Evolutionary conservation across 2,888 invertebrate species (phyloP).

Genomic region (Operophtera brumata): DNA sequence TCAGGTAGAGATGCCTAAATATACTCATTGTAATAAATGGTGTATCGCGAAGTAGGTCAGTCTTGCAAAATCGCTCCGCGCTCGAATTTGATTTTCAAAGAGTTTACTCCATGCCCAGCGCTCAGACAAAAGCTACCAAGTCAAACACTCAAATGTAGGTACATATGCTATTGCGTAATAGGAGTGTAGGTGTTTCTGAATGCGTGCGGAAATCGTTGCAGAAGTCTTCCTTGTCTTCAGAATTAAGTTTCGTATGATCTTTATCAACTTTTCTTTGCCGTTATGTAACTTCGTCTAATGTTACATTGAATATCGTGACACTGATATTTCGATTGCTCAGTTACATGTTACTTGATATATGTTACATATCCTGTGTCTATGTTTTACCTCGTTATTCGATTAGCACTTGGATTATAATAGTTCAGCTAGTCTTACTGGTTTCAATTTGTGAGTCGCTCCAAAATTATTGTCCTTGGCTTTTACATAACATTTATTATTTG

Average conservation of each 20-base stretch:
- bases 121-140: constrained; percentile 49
- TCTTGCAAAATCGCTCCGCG: constrained; percentile 50
- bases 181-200: constrained; percentile 50
- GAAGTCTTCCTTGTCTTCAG: constrained; percentile 56
- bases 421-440: constrained; percentile 21
- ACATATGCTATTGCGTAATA: constrained; percentile 49
- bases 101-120: constrained; percentile 33
- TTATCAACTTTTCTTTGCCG: constrained; percentile 41
- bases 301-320: constrained; percentile 25
- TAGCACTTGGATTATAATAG: constrained; percentile 19
- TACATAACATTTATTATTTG: constrained; percentile 17
- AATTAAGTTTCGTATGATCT: constrained; percentile 49
- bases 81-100: constrained; percentile 42
- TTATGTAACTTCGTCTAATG: constrained; percentile 40
- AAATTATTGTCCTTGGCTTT: constrained; percentile 24
- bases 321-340: constrained; percentile 24
- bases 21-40: constrained; percentile 27
- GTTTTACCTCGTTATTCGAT: constrained; percentile 15
- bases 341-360: constrained; percentile 9
- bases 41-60: constrained; percentile 27
- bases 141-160: constrained; percentile 39
- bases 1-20: not conserved
- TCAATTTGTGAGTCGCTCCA: constrained; percentile 19
- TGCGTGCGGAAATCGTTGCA: constrained; percentile 59
- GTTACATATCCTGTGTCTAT: not conserved